These are phyloP conservation scores for Polia nebulosa DNA, from an alignment of 2,888 invertebrate species.

Conservation along the genomic window DNA sequence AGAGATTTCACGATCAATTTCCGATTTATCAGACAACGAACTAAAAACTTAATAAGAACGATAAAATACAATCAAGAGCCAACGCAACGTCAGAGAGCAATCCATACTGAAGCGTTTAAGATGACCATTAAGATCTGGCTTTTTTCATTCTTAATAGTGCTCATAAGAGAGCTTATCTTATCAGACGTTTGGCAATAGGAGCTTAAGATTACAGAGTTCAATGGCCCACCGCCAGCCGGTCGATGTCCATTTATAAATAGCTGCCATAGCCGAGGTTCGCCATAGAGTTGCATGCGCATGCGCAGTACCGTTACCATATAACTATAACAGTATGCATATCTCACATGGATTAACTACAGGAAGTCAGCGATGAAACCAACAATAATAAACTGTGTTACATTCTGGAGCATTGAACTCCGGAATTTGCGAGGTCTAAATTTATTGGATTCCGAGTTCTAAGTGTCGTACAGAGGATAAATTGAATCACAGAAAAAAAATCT, in stretches of 20 bases:
- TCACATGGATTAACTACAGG: slow-evolving; percentile 53
- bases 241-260: slow-evolving; percentile 84
- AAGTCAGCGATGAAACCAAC: slow-evolving; percentile 26
- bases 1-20: slow-evolving; percentile 51
- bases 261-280: slow-evolving; percentile 69
- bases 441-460: slow-evolving; percentile 18
- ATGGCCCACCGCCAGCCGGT: slow-evolving; percentile 77
- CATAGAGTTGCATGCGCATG: slow-evolving; percentile 76
- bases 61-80: slow-evolving; percentile 55
- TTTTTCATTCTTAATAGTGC: slow-evolving; percentile 52
- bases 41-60: slow-evolving; percentile 34
- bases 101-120: slow-evolving; percentile 40
- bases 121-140: slow-evolving; percentile 50
- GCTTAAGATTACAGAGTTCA: slow-evolving; percentile 79
- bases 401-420: slow-evolving; percentile 42
- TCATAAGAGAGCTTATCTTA: slow-evolving; percentile 72
- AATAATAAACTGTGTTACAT: slow-evolving; percentile 37
- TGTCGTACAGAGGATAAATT: slow-evolving; percentile 19
- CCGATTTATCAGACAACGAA: slow-evolving; percentile 41
- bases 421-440: slow-evolving; percentile 32
- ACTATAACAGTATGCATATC: slow-evolving; percentile 53
- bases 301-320: slow-evolving; percentile 75
- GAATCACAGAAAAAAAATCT: slow-evolving; percentile 1
- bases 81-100: slow-evolving; percentile 22
- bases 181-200: slow-evolving; percentile 75